These are phyloP conservation scores for Enteromius fasciolatus DNA, from an alignment of 2,797 vertebrate genomes.

Conservation along the genomic window DNA sequence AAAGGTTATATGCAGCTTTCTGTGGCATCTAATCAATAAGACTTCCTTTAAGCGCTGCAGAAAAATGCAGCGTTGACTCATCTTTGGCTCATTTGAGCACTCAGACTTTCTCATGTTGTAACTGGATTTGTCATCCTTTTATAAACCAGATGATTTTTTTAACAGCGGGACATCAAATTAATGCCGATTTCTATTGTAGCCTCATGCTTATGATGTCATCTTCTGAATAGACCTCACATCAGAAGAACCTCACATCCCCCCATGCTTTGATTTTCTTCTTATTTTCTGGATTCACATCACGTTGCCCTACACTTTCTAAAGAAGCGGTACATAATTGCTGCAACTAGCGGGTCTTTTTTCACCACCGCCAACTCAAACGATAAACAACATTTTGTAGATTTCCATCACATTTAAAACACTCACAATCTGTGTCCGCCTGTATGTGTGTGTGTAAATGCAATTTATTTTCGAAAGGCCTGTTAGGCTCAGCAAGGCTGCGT, in stretches of 20 bases:
- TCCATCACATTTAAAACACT: not conserved
- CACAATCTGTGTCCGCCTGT: not conserved
- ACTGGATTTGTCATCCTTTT: conserved; percentile 46
- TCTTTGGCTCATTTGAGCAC: conserved; percentile 35
- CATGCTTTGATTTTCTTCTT: conserved; percentile 20
- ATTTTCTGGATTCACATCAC: conserved; percentile 8
- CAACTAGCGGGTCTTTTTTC: not conserved
- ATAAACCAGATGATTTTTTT: conserved; percentile 38
- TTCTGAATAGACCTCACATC: conserved; percentile 20
- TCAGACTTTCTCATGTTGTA: conserved; percentile 36
- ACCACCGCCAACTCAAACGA: not conserved
- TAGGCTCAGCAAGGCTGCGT: too few relatives aligned
- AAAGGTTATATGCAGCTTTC: conserved; percentile 51
- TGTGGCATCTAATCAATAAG: conserved; percentile 46
- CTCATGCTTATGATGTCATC: conserved; percentile 25
- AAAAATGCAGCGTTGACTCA: conserved; percentile 44
- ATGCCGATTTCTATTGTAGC: not conserved
- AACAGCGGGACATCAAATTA: conserved; percentile 47
- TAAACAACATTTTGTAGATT: not conserved
- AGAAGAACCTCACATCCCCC: not conserved
- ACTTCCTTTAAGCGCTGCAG: conserved; percentile 31
- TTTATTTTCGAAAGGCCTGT: too few relatives aligned
- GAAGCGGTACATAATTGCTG: conserved; percentile 32
- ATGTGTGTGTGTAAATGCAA: too few relatives aligned
- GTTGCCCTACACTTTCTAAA: conserved; percentile 8